Conservation (phyloP, 2,797 vertebrate genomes). For the Ctenosaura bakeri region DNA sequence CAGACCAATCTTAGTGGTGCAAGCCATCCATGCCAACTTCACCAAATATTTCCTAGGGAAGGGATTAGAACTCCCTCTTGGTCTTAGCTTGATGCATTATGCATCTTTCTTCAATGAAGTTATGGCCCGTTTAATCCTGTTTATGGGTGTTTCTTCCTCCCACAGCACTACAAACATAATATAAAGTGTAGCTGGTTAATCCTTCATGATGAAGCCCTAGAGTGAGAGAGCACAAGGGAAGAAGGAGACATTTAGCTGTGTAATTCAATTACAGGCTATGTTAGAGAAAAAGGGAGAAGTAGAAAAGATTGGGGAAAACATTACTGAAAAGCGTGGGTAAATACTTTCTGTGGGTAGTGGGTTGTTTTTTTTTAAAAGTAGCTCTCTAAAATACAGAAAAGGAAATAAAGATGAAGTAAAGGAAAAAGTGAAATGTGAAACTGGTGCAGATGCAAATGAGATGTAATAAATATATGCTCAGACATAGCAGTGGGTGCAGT, state of each 20-base stretch:
- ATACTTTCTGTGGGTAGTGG: not conserved
- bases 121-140: not conserved
- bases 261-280: not conserved
- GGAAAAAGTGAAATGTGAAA: conserved; percentile 33
- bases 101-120: not conserved
- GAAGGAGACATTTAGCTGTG: not conserved
- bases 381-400: conserved; percentile 35
- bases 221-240: not conserved
- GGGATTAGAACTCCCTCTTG: not conserved
- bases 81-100: not conserved
- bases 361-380: conserved; percentile 18
- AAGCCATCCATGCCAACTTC: not conserved
- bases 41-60: not conserved
- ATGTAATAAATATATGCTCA: not conserved
- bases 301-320: not conserved
- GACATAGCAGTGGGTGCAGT: not conserved
- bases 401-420: conserved; percentile 40
- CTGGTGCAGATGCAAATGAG: not conserved
- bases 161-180: not conserved
- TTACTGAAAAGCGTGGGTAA: conserved; percentile 4
- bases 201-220: not conserved
- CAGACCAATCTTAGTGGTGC: not conserved
- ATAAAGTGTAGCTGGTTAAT: not conserved
- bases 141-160: not conserved
- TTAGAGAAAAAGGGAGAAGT: conserved; percentile 6